Base-by-base conservation (phyloP, 92 coral and sea anemone species). In the Palythoa grandis region DNA sequence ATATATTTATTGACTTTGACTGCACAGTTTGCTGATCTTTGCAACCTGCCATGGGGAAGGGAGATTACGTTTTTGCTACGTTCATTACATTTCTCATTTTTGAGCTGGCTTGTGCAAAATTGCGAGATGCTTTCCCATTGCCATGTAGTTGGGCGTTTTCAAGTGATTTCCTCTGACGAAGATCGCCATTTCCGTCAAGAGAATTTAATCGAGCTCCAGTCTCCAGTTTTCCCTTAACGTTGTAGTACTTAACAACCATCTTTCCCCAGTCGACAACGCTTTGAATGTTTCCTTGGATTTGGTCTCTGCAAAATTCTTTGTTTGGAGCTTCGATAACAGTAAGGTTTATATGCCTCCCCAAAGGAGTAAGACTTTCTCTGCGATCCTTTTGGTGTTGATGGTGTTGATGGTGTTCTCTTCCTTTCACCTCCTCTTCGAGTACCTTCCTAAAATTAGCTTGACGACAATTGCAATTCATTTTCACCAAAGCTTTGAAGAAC, bases 241-340 rank as follows among this genome's bases (percentile, higher is more conserved):
- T 95, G 83, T 90, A 78, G 61, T 90, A 94, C 82, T 94, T 94
- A 4, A 90, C 92, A 14, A 92, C 95, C 82, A 94, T 90, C 47
- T 78, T 29, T 35, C 78, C 60, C 98, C 98, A 94, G 86, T 94
- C 94, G 22, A 94, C 98, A 5, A 94, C 98, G 69, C 86, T 92
- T 58, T 94, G 89, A 16, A 94, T 92, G 13, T 82, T 86, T 52
- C 78, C 86, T 66, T 72, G 69, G 17, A 87, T 70, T 25, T 77
- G 65, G n/a, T 85, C 76, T 39, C 82, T 75, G 24, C 25, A 73
- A 53, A 39, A 66, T 11, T 70, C 78, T 60, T 72, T 87, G 20
- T 80, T 86, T 47, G 61, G n/a, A 12, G 71, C 82, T 1, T 87
- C 86, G 47, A n/a, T 22, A 39, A 80, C 48, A 43, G 40, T 40